Conservation (phyloP, 30 jellyfish, hydroid and myxozoan genomes). For the Turritopsis rubra region DNA sequence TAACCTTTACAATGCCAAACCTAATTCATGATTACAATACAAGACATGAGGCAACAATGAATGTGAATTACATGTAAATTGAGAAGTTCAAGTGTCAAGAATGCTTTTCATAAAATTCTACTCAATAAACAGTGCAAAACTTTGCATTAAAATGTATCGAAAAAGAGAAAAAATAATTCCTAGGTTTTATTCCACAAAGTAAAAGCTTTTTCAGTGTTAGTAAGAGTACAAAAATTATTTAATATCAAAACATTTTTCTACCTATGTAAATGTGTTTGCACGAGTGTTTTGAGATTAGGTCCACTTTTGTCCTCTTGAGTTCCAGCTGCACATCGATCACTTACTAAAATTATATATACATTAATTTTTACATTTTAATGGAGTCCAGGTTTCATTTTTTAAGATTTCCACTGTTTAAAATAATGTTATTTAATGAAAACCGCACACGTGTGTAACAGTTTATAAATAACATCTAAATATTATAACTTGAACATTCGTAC, state of each 20-base stretch:
- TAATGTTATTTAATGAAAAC: neutral
- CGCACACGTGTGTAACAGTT: neutral
- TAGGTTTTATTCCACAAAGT: neutral
- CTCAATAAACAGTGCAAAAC: no score
- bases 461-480: no score
- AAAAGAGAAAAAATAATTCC: neutral
- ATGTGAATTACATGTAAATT: neutral
- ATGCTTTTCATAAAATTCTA: neutral
- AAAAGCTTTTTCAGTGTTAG: no score
- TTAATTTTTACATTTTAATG: neutral
- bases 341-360: conserved; percentile 32
- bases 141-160: neutral
- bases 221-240: no score
- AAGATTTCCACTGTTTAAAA: neutral
- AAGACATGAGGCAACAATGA: neutral
- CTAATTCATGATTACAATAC: conserved; percentile 10
- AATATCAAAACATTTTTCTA: no score
- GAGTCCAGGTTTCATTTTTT: neutral
- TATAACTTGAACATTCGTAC: no score
- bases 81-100: neutral
- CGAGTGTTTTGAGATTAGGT: conserved; percentile 46
- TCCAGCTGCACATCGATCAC: conserved; percentile 86
- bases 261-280: conserved; percentile 44
- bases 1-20: conserved; percentile 30
- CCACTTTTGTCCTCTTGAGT: conserved; percentile 80